Evolutionary conservation across 30 jellyfish, hydroid and myxozoan species (phyloP), one percentile per base, ranked within the genome.

Genomic region (Pseudorhiza aurosa): DNA sequence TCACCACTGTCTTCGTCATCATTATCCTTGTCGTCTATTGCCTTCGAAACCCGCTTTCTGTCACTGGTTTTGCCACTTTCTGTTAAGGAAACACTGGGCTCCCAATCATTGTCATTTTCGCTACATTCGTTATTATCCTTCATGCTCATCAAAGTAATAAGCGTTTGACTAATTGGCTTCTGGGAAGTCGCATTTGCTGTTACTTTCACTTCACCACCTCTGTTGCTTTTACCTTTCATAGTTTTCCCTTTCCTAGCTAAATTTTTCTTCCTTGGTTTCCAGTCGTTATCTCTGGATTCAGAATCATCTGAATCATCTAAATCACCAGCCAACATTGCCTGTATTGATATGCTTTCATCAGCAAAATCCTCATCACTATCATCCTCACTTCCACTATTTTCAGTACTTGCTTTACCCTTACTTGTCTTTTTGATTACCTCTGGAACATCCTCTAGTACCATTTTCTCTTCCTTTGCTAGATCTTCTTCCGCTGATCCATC

Each of bases 41-140:
- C n/a, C n/a, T n/a, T n/a, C n/a, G n/a, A n/a, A n/a, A n/a, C n/a
- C n/a, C n/a, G n/a, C n/a, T n/a, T n/a, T n/a, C n/a, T n/a, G n/a
- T n/a, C n/a, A n/a, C n/a, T n/a, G 24, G 21, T 53, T 22, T 17
- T 6, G 22, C 36, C 36, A 53, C 67, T 53, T 14, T 53, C 22
- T 1, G 67, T n/a, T 1, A 53, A 8, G 1, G 36, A 19, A 14
- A 53, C 36, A 19, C 57, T 46, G 44, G 91, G 91, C 21, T 62
- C 76, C 91, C 91, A 80, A 45, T 78, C 90, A 44, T 45, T 75
- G 30, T 80, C 91, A 27, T 78, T 83, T 39, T 71, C 85, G 36
- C 85, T 71, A 28, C 73, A 25, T 14, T 74, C 75, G 8, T 64
- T 77, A 35, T 62, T 58, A 51, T 65, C 83, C 31, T 72, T 83